A percentile compares a stretch with the other conserved stretches of the same genome.
Conservation (phyloP, 2,797 vertebrate species). For the Steatocranus sp. region DNA sequence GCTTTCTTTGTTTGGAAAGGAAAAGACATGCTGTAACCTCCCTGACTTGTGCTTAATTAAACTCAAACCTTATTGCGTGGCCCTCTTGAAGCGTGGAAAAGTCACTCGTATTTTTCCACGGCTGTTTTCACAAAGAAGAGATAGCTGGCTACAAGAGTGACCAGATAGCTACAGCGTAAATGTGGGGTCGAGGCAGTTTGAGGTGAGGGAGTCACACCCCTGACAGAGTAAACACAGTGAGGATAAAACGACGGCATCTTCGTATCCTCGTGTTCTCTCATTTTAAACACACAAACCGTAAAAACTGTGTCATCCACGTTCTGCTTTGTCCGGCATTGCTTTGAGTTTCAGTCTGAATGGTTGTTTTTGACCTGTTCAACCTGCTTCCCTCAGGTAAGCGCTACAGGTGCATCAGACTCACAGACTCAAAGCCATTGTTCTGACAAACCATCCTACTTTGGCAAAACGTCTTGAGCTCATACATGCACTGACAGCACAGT, state of each 20-base stretch:
- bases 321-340: neutral
- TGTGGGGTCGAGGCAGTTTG: neutral
- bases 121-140: neutral
- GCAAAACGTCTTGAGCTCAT: too few species aligned
- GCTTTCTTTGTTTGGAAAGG: slow-evolving; percentile 13
- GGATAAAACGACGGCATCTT: neutral
- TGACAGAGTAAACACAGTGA: neutral
- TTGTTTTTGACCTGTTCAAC: neutral
- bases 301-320: neutral
- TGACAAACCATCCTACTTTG: too few species aligned
- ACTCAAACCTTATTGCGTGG: neutral
- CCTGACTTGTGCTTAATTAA: slow-evolving; percentile 34
- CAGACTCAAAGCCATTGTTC: neutral
- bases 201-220: neutral
- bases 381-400: neutral
- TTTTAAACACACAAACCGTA: neutral
- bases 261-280: accelerated
- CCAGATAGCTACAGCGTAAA: neutral
- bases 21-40: neutral
- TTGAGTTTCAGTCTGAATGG: neutral
- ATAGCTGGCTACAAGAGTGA: neutral
- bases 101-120: neutral
- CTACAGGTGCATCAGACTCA: neutral
- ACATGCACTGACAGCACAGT: neutral
- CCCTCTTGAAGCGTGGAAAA: neutral